Evolutionary conservation across 2,113 vertebrate genomes (phyloP).

Genomic region (Rhodinocichla rosea): DNA sequence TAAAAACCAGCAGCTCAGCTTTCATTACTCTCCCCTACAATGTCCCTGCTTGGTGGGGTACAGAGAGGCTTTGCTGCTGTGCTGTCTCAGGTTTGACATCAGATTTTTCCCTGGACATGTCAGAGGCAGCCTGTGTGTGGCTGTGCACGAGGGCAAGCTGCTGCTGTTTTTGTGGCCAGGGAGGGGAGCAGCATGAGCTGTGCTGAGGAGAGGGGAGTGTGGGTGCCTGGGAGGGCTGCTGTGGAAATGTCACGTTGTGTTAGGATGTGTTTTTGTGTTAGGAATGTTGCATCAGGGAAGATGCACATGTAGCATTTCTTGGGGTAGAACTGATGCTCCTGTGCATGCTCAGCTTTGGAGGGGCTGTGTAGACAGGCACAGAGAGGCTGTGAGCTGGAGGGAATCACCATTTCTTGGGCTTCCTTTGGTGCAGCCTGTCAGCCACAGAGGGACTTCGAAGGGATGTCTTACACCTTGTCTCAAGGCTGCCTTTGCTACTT

Average conservation of each 20-base stretch:
- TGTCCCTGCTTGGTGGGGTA: neutral
- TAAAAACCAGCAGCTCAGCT: neutral
- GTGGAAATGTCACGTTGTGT: neutral
- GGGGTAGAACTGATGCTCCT: neutral
- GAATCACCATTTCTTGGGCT: neutral
- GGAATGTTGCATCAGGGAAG: neutral
- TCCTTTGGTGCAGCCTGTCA: neutral
- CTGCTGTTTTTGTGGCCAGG: neutral
- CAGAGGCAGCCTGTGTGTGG: neutral
- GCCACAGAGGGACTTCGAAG: rapidly evolving
- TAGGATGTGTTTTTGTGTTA: neutral
- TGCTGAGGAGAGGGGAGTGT: neutral
- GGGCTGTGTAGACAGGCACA: neutral
- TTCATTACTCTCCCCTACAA: neutral
- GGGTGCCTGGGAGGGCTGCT: neutral
- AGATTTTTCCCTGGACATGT: neutral
- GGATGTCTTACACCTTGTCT: neutral
- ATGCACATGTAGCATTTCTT: neutral
- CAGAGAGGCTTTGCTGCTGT: neutral
- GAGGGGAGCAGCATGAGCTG: neutral
- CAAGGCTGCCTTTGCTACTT: neutral
- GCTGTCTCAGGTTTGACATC: neutral
- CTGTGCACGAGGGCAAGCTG: rapidly evolving
- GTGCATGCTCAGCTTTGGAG: neutral
- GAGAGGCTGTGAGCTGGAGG: neutral